A percentile compares a stretch with the other conserved stretches of the same genome.
Conservation (phyloP, 92 coral and sea anemone species). For the Nematostella vectensis region DNA sequence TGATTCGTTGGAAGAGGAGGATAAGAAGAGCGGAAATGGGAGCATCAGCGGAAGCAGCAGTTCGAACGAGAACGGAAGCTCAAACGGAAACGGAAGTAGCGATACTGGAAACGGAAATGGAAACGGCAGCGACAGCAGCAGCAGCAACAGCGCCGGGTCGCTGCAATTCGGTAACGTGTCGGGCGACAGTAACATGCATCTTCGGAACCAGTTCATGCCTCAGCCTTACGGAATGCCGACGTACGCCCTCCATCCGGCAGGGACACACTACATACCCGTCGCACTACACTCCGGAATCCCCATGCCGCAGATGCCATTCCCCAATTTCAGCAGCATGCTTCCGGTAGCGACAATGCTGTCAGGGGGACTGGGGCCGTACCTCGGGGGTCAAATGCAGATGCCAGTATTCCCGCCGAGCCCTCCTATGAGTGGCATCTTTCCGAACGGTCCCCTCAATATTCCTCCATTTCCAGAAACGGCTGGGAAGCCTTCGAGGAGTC, state of each 20-base stretch:
- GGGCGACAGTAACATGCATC: slow-evolving; percentile 26
- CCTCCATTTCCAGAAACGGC: slow-evolving; percentile 1
- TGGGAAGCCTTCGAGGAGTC: slow-evolving; percentile 4
- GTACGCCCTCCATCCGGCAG: slow-evolving; percentile 75
- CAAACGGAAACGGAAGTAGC: slow-evolving; percentile 11
- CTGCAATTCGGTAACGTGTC: slow-evolving; percentile 1
- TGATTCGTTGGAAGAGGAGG: not conserved
- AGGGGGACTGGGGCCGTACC: slow-evolving; percentile 10
- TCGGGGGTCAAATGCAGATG: not conserved
- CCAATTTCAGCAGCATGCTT: slow-evolving; percentile 5
- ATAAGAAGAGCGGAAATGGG: slow-evolving; percentile 19
- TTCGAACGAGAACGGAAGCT: slow-evolving; percentile 10
- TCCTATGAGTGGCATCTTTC: slow-evolving; percentile 9
- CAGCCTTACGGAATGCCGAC: slow-evolving; percentile 62
- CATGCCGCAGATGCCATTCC: slow-evolving; percentile 20
- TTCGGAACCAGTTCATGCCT: slow-evolving; percentile 41
- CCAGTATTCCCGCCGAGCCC: not conserved
- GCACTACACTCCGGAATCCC: slow-evolving; percentile 62
- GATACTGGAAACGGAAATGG: slow-evolving; percentile 15
- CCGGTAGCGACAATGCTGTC: slow-evolving; percentile 15
- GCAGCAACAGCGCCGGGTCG: slow-evolving; percentile 10
- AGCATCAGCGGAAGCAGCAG: slow-evolving; percentile 11
- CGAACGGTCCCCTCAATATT: not conserved
- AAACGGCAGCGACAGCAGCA: slow-evolving; percentile 5
- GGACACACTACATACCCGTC: slow-evolving; percentile 84